Base-by-base conservation (phyloP, 2,888 invertebrate genomes). In the Adineta ricciae region DNA sequence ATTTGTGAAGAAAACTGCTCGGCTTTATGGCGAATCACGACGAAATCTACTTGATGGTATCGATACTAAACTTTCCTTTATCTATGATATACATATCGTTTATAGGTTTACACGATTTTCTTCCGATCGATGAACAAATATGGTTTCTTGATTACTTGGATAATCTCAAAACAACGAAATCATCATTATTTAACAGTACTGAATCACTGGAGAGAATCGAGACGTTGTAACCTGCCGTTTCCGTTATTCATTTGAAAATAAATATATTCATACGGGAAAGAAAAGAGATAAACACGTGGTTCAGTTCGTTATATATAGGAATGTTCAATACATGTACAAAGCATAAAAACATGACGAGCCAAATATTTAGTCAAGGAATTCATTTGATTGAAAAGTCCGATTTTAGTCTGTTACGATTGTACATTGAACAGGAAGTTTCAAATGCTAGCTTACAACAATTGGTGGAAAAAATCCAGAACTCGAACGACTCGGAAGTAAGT, bases 391-490 rank as follows among this genome's bases (percentile, higher is more conserved):
- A 78, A 41, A 38, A 41, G 41, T 78, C 78, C 1, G 78, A 38
- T 32, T 41, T 41, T n/a, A 78, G 78, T 11, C 41, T 41, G 4
- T 78, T 78, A 78, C 38, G 41, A 11, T 41, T 41, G 41, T 78
- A 78, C 41, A 38, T 78, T 41, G 78, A 78, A 41, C 38, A 41
- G 24, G 78, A 78, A 78, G 78, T 78, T 3, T 41, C 78, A 38
- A n/a, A 78, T 41, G 78, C 24, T n/a, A 78, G 41, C n/a, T 41
- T 78, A 78, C 78, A 78, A 78, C 41, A 78, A 41, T n/a, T 78
- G 7, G 78, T 41, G 8, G 78, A 78, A 41, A 78, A 8, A 41
- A 78, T 78, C n/a, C 38, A 38, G 41, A 41, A 78, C 24, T 41
- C 78, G 41, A 78, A 78, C 38, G 78, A 41, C 41, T 78, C 78